phyloP scores from a whole-genome alignment of 2,888 invertebrate species.

The Anodontia alba region DNA sequence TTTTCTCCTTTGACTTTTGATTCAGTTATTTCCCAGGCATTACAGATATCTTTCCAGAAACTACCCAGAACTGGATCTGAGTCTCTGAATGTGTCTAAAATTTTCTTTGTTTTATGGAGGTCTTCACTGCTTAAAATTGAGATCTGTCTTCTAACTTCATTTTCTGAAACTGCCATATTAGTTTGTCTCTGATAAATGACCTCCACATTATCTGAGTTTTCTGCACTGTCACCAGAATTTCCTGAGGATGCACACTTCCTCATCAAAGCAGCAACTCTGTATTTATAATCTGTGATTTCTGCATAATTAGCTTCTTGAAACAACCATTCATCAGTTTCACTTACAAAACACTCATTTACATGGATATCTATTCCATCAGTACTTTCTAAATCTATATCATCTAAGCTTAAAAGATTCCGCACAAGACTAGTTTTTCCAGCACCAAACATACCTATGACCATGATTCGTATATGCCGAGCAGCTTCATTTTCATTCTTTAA shows the following conservation, averaged over 20 bases:
- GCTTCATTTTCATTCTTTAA: constrained; percentile 30
- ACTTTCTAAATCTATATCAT: constrained; percentile 1
- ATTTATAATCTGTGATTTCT: constrained; percentile 19
- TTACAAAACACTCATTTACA: constrained; percentile 20
- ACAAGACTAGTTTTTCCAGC: constrained; percentile 54
- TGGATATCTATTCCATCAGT: constrained; percentile 50
- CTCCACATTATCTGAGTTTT: neutral
- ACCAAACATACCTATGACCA: constrained; percentile 55
- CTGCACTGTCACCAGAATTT: neutral
- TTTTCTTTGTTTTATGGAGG: neutral
- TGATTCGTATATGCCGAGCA: constrained; percentile 35
- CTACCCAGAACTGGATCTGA: constrained; percentile 1
- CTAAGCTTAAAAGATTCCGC: constrained; percentile 18
- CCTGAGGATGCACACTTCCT: neutral
- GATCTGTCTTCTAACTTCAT: neutral
- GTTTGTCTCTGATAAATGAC: neutral
- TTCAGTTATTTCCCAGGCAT: neutral
- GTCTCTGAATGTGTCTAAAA: constrained; percentile 1
- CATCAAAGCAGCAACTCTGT: constrained; percentile 12
- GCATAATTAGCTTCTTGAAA: neutral
- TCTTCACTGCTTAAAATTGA: constrained; percentile 1
- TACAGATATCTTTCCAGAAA: neutral
- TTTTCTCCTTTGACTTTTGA: neutral
- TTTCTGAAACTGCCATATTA: neutral
- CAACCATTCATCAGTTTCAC: constrained; percentile 27